Percentiles rank a stretch among this genome's conserved stretches.
Conservation (phyloP, 1,140 invertebrate genomes). For the Drosophila serrata region DNA sequence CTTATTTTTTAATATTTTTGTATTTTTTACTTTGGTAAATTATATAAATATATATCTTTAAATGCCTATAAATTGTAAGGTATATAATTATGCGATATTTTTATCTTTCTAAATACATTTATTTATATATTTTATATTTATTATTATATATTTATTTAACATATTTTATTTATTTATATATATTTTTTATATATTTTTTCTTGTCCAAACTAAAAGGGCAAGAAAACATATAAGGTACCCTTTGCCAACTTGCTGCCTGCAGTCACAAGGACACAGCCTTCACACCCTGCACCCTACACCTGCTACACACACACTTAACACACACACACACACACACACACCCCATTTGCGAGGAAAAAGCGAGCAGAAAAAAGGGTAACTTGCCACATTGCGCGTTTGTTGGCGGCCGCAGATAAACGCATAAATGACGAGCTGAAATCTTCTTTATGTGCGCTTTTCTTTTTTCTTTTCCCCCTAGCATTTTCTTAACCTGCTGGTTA, state of each 20-base stretch:
- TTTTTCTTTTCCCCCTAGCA: slow-evolving; percentile 28
- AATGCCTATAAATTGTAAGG: background rate
- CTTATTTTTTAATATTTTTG: too few species aligned
- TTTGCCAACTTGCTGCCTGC: background rate
- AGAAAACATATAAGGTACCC: background rate
- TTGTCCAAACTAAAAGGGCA: too few species aligned
- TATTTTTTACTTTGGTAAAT: background rate
- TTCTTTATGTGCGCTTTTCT: slow-evolving; percentile 54
- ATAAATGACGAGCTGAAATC: slow-evolving; percentile 83
- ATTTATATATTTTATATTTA: background rate
- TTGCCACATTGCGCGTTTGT: slow-evolving; percentile 70
- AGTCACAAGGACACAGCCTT: slow-evolving; percentile 1
- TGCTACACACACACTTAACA: slow-evolving; percentile 1
- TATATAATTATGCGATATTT: too few species aligned
- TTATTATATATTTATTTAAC: background rate
- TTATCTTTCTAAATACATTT: background rate
- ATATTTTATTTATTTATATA: background rate
- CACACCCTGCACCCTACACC: slow-evolving; percentile 8
- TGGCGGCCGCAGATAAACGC: slow-evolving; percentile 78
- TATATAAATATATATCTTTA: background rate
- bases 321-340: slow-evolving; percentile 1
- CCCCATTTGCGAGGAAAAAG: background rate
- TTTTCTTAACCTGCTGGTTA: slow-evolving; percentile 33
- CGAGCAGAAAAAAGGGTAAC: slow-evolving; percentile 41
- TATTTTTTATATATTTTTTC: background rate